Conservation (phyloP, 1,140 invertebrate genomes). For the Leguminivora glycinivorella region DNA sequence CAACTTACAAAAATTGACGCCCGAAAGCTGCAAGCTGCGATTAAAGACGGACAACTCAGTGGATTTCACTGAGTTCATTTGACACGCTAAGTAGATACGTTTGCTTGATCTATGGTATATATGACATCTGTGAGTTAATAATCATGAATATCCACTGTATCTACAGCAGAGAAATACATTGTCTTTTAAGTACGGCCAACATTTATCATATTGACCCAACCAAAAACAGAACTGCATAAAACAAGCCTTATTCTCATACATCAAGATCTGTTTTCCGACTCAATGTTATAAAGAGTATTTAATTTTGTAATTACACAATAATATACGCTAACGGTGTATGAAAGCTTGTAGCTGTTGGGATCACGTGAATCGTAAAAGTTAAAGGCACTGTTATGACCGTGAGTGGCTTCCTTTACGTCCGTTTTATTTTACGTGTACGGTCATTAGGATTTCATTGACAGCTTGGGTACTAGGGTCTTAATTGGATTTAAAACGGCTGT, state of each 20-base stretch:
- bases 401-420: constrained; percentile 21
- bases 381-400: constrained; percentile 1
- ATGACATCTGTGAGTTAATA: too few species aligned
- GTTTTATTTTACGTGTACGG: constrained; percentile 1
- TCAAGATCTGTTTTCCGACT: not conserved
- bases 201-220: not conserved
- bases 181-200: not conserved
- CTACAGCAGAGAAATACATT: not conserved
- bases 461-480: not conserved
- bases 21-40: too few species aligned
- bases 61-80: too few species aligned
- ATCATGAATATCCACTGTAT: not conserved
- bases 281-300: not conserved
- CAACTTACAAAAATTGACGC: too few species aligned
- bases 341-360: constrained; percentile 8
- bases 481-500: not conserved
- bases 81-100: too few species aligned
- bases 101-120: too few species aligned
- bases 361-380: constrained; percentile 7
- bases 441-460: constrained; percentile 15
- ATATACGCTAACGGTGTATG: constrained; percentile 11
- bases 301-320: constrained; percentile 22
- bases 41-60: too few species aligned
- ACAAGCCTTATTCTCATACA: not conserved
- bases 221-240: not conserved